These are phyloP conservation scores for Globia sparganii DNA, from an alignment of 2,888 invertebrate species.

Conservation along the genomic window DNA sequence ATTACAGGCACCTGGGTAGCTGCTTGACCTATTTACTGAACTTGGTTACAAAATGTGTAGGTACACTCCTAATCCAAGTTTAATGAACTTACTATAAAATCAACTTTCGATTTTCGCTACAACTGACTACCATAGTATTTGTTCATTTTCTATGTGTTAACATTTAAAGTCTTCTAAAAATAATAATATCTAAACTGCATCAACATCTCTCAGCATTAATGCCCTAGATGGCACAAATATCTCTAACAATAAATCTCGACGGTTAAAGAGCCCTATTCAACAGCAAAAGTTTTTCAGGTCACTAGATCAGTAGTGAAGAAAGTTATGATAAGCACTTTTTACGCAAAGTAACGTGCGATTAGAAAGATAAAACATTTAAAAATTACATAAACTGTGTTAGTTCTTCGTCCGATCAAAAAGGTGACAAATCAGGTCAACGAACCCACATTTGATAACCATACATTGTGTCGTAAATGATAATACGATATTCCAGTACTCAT, in stretches of 20 bases:
- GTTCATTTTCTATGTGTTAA: neutral
- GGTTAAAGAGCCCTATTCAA: neutral
- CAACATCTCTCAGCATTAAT: neutral
- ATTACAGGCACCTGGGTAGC: neutral
- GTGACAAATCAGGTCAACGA: conserved; percentile 36
- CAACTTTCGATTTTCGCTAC: conserved; percentile 27
- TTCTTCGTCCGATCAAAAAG: neutral
- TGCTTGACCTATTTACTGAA: neutral
- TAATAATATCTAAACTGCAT: neutral
- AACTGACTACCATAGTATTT: neutral
- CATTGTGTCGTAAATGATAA: conserved; percentile 37
- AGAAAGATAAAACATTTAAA: conserved; percentile 27
- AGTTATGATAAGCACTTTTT: conserved; percentile 13
- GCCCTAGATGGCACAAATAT: neutral
- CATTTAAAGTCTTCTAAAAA: neutral
- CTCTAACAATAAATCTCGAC: neutral
- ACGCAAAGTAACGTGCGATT: conserved; percentile 5
- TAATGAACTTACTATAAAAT: conserved; percentile 13
- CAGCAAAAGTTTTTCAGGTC: conserved; percentile 6
- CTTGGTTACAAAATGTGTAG: neutral
- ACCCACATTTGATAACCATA: conserved; percentile 38
- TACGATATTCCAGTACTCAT: conserved; percentile 13
- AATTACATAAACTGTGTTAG: conserved; percentile 24
- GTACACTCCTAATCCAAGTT: conserved; percentile 1
- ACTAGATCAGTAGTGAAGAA: conserved; percentile 36